Evolutionary conservation across 53 echinoderm and acorn worm species (phyloP), one percentile per base, ranked within the genome.

Genomic region (Pentamera pediparva): DNA sequence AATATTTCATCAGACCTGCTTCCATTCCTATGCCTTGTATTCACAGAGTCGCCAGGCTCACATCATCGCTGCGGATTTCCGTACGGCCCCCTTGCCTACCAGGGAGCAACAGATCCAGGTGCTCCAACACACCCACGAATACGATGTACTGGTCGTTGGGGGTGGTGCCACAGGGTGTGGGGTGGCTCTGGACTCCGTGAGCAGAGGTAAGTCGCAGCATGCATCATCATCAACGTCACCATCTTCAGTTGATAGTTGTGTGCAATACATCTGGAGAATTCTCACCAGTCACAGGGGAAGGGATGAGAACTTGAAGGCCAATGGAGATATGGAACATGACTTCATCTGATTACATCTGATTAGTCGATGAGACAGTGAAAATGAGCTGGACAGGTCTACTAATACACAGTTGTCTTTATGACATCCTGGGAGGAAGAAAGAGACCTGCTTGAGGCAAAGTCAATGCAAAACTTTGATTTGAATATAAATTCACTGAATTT

Each of bases 121-220:
- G 13, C 71, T 98, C 5, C 83, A 88, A 52, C 76, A 56, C 28
- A 89, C 89, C 0, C 91, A 88, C 41, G 98, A 98, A 53, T 98
- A 62, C 84, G 98, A 98, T 65, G 86, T 98, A 13, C 48, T 98
- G 24, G 83, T 98, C 1, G 92, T 98, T 56, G 98, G 98, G 31
- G 98, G 98, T 20, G 98, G 98, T 25, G 98, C 98, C 2, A 98
- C 98, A 9, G 98, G 98, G 2, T 88, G 83, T 81, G 98, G 98
- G 18, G 98, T 98, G 4, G 98, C 98, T 7, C 55, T 98, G 27
- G 98, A 98, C 80, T 69, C 98, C 11, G 89, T 89, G 70, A 98
- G 91, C 43, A 86, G 98, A 80, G 98, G 98, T 98, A 55, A 69
- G 70, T 61, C 6, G 3, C 6, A n/a, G n/a, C n/a, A n/a, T n/a